Evolutionary conservation across 2,888 invertebrate species (phyloP).

Genomic region (Tenthredo scrophulariae): DNA sequence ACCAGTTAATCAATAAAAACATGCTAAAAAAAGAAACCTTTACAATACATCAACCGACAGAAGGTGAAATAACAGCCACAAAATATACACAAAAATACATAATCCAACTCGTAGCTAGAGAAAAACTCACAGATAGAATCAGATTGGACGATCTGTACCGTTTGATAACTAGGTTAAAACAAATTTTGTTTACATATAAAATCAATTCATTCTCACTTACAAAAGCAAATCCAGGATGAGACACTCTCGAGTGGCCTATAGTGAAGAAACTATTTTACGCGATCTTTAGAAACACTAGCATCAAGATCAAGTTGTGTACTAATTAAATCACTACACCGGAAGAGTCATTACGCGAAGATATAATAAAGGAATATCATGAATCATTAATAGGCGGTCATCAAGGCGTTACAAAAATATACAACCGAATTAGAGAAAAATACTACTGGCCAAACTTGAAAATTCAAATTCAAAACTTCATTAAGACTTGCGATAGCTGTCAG

Average conservation of each 20-base stretch:
- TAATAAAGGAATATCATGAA: slow-evolving; percentile 47
- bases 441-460: slow-evolving; percentile 54
- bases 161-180: background rate
- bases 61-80: background rate
- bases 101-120: background rate
- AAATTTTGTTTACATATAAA: background rate
- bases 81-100: background rate
- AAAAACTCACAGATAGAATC: background rate
- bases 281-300: background rate
- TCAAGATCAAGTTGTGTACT: background rate
- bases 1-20: background rate
- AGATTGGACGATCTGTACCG: background rate
- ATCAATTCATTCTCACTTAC: background rate
- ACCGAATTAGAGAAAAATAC: slow-evolving; percentile 30
- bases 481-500: slow-evolving; percentile 55
- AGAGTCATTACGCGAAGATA: background rate
- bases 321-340: background rate
- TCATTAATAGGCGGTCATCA: slow-evolving; percentile 55
- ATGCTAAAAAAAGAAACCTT: background rate
- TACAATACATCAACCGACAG: background rate
- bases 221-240: background rate
- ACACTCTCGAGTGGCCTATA: background rate
- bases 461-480: slow-evolving; percentile 52
- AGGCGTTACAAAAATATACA: slow-evolving; percentile 53
- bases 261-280: background rate